Evolutionary conservation across 1,140 invertebrate genomes (phyloP).

Genomic region (Apis laboriosa): DNA sequence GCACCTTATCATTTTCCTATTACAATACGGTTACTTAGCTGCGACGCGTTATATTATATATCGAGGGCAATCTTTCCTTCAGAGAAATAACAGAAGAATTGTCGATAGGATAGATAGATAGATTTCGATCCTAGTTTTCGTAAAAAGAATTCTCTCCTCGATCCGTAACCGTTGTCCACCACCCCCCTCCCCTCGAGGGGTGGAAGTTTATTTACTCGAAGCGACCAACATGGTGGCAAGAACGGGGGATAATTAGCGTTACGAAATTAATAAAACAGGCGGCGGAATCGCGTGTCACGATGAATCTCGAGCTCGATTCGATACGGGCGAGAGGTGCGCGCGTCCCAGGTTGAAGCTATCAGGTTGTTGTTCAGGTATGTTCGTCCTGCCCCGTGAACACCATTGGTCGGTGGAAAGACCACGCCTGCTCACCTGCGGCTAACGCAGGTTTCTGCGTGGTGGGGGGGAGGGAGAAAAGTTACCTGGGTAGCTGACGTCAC

Average conservation of each 20-base stretch:
- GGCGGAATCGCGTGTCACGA: conserved; percentile 43
- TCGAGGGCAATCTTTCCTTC: neutral
- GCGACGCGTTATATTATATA: neutral
- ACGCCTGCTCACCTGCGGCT: conserved; percentile 74
- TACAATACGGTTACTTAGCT: neutral
- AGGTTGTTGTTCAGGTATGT: conserved; percentile 70
- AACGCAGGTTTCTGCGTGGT: conserved; percentile 46
- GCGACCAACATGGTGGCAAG: neutral
- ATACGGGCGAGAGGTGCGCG: conserved; percentile 48
- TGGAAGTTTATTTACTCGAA: neutral
- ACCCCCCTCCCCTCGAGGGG: too few relatives aligned
- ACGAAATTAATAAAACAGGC: conserved; percentile 22
- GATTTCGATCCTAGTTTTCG: neutral
- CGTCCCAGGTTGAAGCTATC: conserved; percentile 67
- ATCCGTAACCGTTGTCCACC: too few relatives aligned
- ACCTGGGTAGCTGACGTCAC: conserved; percentile 74
- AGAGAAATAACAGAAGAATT: neutral
- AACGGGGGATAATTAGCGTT: conserved; percentile 1
- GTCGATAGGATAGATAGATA: too few relatives aligned
- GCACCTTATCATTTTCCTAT: conserved; percentile 26
- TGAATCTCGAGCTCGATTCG: conserved; percentile 37
- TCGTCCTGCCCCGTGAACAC: conserved; percentile 73
- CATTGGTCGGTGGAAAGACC: conserved; percentile 71
- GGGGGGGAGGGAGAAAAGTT: conserved; percentile 57
- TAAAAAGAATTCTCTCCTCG: too few relatives aligned